Evolutionary conservation across 2,888 invertebrate genomes (phyloP), one percentile per base, ranked within the genome.

Genomic region (Tethea ocularis): DNA sequence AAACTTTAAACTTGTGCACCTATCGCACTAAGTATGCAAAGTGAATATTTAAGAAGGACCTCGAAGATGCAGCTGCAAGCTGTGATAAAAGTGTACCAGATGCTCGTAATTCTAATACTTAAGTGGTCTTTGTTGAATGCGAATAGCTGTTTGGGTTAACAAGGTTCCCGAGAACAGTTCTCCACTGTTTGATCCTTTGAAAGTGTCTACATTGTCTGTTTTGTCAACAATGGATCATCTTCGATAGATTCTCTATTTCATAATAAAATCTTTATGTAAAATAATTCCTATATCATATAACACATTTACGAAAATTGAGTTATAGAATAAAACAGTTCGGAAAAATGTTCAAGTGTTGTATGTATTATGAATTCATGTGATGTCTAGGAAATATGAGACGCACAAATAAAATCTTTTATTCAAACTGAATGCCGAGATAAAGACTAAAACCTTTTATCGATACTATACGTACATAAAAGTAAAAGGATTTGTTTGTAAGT

Each of bases 11-110:
- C 77, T 72, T 60, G 72, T 70, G 69, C 78, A 80, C 79, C 82
- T 83, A 80, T 77, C 76, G 73, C 67, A 69, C 77, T 79, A 79
- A 81, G 79, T 80, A 85, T 85, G 85, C 86, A 86, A 84, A 86
- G 83, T 86, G 84, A 87, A 87, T 87, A 85, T 87, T 86, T 84
- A 85, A 84, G 79, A 78, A 75, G 69, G 69, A 63, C 73, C 68
- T 22, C 46, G 61, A 67, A 74, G 72, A 67, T 84, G 85, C 85
- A 84, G 83, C 83, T 85, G 85, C 77, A 77, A 63, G 78, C 72
- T 63, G 80, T 80, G 86, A 86, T 87, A 86, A 85, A 87, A 85
- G 82, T 77, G 68, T 68, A 76, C 73, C 78, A 84, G 80, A 80
- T 80, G 82, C 75, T 75, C 83, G 78, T 87, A 85, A 84, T 80